Percentiles rank a stretch among this genome's conserved stretches.
Evolutionary conservation across 2,113 vertebrate species (phyloP).

Genomic region (Ceyx melanurus): DNA sequence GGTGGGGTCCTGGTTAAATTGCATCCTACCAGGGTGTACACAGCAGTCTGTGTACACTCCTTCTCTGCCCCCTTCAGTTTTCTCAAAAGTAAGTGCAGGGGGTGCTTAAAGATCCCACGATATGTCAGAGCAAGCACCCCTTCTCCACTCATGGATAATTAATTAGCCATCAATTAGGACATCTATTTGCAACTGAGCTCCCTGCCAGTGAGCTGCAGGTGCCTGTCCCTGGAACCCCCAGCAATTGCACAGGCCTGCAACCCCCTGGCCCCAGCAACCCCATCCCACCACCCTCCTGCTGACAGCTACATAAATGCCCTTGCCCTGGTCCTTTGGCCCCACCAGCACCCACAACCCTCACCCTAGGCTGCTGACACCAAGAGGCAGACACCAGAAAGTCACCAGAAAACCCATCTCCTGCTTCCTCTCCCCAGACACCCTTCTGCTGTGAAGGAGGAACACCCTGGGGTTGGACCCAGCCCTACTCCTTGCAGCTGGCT

Average conservation of each 20-base stretch:
- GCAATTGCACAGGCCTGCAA: neutral
- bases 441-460: neutral
- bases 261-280: neutral
- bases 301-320: neutral
- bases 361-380: neutral
- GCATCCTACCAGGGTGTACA: neutral
- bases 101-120: neutral
- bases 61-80: neutral
- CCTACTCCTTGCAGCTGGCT: fast-evolving
- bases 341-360: neutral
- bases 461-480: neutral
- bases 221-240: neutral
- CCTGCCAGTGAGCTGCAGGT: neutral
- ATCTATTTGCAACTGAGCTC: neutral
- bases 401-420: neutral
- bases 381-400: neutral
- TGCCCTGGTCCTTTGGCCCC: neutral
- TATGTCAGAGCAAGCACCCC: neutral
- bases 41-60: neutral
- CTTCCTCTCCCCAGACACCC: too few relatives aligned
- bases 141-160: neutral
- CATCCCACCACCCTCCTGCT: fast-evolving
- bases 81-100: neutral
- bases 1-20: neutral
- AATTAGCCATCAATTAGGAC: neutral